These are phyloP conservation scores for Hylaeus volcanicus DNA, from an alignment of 1,140 invertebrate species.

Conservation along the genomic window DNA sequence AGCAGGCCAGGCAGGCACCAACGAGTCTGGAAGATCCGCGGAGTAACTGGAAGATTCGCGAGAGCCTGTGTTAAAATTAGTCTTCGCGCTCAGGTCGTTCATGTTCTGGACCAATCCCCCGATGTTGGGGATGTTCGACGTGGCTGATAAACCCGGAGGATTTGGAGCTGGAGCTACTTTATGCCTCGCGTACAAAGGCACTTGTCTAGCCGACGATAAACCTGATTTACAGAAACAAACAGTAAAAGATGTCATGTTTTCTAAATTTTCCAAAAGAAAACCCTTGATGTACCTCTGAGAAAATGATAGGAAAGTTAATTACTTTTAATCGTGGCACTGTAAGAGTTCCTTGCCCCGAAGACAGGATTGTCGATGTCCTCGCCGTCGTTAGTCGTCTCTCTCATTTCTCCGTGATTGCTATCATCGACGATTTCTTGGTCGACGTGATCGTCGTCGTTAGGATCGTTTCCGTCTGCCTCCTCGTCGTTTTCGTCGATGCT, in stretches of 20 bases:
- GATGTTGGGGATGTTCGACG: constrained; percentile 77
- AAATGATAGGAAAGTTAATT: constrained; percentile 35
- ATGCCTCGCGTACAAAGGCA: constrained; percentile 73
- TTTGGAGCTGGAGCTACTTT: constrained; percentile 79
- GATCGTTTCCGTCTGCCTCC: constrained; percentile 17
- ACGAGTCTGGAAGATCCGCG: constrained; percentile 74
- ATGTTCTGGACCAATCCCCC: constrained; percentile 78
- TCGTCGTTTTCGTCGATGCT: constrained; percentile 39
- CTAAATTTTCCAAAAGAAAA: background rate
- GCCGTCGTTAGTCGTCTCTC: background rate
- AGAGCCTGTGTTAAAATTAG: constrained; percentile 72
- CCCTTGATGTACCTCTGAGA: background rate
- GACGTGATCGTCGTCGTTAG: constrained; percentile 21
- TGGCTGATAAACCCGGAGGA: constrained; percentile 75
- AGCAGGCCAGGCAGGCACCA: constrained; percentile 79
- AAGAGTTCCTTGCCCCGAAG: constrained; percentile 74
- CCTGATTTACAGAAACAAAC: constrained; percentile 39
- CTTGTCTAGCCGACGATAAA: constrained; percentile 67
- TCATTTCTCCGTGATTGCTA: constrained; percentile 24
- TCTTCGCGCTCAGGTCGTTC: constrained; percentile 76
- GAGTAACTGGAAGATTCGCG: constrained; percentile 78
- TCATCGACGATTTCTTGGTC: constrained; percentile 20
- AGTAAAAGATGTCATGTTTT: background rate
- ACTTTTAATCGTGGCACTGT: constrained; percentile 81
- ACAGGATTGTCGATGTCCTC: constrained; percentile 77